Percentiles rank a stretch among this genome's conserved stretches.
Conservation (phyloP, 2,113 vertebrate species). For the Rhegmatorhina hoffmannsi region DNA sequence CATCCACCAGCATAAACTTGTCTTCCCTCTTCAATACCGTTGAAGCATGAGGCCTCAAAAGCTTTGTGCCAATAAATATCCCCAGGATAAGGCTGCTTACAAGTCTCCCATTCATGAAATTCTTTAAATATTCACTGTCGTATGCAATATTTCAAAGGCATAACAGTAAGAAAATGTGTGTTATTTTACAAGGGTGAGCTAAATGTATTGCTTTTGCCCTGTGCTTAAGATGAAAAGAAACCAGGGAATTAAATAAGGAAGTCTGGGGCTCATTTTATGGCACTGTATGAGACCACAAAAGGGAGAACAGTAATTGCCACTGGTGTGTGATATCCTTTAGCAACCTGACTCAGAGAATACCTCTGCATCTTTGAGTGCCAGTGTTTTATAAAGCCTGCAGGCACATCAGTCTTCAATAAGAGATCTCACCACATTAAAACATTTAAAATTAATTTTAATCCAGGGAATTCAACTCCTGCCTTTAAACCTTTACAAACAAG, state of each 20-base stretch:
- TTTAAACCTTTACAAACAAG: conserved; percentile 36
- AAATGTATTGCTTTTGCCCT: conserved; percentile 9
- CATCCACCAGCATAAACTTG: background rate
- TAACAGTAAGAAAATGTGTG: background rate
- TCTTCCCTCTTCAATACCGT: background rate
- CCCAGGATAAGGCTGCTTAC: background rate
- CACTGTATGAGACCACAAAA: background rate
- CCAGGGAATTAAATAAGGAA: conserved; percentile 5
- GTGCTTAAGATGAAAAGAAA: conserved; percentile 31
- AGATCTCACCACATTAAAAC: background rate
- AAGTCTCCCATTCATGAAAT: conserved; percentile 8
- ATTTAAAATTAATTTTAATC: conserved; percentile 52
- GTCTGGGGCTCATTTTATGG: conserved; percentile 20
- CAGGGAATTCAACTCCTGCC: conserved; percentile 22
- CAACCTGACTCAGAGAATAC: conserved; percentile 13
- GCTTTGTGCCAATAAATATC: conserved; percentile 16
- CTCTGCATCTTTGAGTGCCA: background rate
- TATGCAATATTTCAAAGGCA: conserved; percentile 36
- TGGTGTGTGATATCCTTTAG: conserved; percentile 29
- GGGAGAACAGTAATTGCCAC: background rate
- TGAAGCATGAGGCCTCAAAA: background rate
- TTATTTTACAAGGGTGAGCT: conserved; percentile 2
- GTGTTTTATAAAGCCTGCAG: conserved; percentile 23
- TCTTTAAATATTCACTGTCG: conserved; percentile 25
- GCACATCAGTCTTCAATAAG: conserved; percentile 14